These are phyloP conservation scores for Crotalus tigris DNA, from an alignment of 2,113 vertebrate species.

Conservation along the genomic window DNA sequence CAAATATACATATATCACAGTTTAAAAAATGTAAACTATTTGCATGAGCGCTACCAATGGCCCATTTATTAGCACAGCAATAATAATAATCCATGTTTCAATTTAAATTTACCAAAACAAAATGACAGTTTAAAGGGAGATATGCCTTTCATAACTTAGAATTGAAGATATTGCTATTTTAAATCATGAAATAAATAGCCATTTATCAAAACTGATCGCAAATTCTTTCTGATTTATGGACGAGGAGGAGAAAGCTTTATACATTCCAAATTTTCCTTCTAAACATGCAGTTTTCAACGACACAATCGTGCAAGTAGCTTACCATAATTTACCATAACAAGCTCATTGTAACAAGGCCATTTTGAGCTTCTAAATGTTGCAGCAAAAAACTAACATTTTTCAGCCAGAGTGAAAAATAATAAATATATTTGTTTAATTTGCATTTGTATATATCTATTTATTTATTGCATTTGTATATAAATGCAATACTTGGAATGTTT, in stretches of 20 bases:
- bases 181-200: neutral
- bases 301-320: neutral
- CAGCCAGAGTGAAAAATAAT: neutral
- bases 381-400: neutral
- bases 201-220: neutral
- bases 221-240: neutral
- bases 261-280: neutral
- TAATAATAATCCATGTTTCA: neutral
- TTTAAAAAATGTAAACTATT: neutral
- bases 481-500: no score
- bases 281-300: neutral
- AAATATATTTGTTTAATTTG: neutral
- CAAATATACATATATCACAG: neutral
- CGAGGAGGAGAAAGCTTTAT: neutral
- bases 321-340: neutral
- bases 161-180: neutral
- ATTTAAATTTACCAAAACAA: neutral
- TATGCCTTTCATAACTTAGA: neutral
- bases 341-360: neutral
- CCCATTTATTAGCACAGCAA: neutral
- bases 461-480: no score
- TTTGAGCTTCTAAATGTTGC: neutral
- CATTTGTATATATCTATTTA: no score
- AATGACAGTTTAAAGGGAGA: neutral
- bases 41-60: neutral